phyloP scores from a whole-genome alignment of 2,797 vertebrate species.

The Liparis tanakae region DNA sequence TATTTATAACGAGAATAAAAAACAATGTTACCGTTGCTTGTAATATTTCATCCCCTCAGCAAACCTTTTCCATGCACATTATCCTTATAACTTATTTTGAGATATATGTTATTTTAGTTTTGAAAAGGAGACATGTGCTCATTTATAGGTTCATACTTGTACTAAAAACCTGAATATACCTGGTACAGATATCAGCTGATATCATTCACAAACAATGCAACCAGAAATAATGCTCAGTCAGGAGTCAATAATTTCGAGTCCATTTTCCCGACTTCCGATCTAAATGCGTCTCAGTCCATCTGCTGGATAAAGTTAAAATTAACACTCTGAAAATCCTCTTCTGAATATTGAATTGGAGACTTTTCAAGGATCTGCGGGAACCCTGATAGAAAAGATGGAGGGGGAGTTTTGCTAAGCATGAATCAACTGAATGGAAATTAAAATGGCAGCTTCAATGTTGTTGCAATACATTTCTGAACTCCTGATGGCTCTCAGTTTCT shows the following conservation, averaged over 20 bases:
- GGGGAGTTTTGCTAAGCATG: neutral
- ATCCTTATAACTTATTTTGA: neutral
- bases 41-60: neutral
- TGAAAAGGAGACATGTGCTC: neutral
- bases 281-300: neutral
- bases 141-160: neutral
- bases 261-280: neutral
- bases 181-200: neutral
- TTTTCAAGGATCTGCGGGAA: neutral
- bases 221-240: neutral
- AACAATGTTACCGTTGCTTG: neutral
- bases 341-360: neutral
- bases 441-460: neutral
- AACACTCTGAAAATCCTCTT: neutral
- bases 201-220: neutral
- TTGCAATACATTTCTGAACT: neutral
- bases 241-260: neutral
- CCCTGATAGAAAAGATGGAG: neutral
- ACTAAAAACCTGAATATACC: neutral
- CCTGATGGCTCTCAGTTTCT: neutral
- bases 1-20: neutral
- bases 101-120: neutral
- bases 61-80: neutral
- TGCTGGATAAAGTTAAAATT: neutral
- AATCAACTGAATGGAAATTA: neutral